Evolutionary conservation across 23 tunicate genomes (phyloP).

Genomic region (Phallusia fumigata): DNA sequence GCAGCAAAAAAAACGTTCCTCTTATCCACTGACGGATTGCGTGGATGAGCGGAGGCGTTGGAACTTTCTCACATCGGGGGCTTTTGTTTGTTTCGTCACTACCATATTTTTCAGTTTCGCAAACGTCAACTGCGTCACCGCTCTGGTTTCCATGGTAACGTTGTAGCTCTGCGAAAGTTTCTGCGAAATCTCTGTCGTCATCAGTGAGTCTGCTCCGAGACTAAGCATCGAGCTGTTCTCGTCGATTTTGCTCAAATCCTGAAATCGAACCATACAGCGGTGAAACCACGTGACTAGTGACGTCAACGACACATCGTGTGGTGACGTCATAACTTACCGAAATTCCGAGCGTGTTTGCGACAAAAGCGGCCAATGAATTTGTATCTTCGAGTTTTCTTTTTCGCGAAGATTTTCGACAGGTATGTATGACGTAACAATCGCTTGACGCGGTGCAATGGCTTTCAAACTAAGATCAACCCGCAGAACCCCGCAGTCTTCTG

Average conservation of each 20-base stretch:
- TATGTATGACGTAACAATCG: too few relatives aligned
- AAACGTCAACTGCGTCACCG: conserved; percentile 8
- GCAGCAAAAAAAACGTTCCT: too few relatives aligned
- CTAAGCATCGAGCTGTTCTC: background rate
- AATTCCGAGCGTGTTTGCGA: too few relatives aligned
- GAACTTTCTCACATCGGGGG: background rate
- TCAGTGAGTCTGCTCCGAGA: conserved; percentile 31
- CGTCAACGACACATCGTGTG: background rate
- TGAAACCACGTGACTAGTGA: background rate
- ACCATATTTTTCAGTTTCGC: background rate
- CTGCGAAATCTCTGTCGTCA: conserved; percentile 23
- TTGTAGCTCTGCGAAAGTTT: background rate
- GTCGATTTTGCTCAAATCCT: conserved; percentile 12
- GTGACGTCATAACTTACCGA: background rate
- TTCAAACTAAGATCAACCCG: conserved; percentile 5
- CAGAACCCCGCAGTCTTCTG: background rate
- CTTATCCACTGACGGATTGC: too few relatives aligned
- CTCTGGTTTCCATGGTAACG: background rate
- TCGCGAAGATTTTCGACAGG: too few relatives aligned
- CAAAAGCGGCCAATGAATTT: too few relatives aligned
- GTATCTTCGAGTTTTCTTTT: too few relatives aligned
- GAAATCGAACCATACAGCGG: background rate
- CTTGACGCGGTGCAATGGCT: conserved; percentile 10
- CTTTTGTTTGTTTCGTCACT: background rate
- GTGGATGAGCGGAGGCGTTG: background rate